Evolutionary conservation across 2,113 vertebrate species (phyloP), one percentile per base, ranked within the genome.

Genomic region (Prochilodus magdalenae): DNA sequence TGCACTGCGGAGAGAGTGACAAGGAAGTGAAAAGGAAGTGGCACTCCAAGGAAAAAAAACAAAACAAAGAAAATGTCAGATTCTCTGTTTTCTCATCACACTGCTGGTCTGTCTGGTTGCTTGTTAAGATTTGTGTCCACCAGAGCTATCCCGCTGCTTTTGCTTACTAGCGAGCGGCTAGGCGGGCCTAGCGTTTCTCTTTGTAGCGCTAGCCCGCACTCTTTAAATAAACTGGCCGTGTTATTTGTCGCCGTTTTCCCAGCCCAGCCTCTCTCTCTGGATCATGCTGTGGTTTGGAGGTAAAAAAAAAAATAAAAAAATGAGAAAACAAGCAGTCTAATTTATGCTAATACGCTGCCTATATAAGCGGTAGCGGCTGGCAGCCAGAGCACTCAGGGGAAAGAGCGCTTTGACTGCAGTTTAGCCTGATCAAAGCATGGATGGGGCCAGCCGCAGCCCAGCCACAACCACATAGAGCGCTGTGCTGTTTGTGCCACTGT

Each of bases 291-390:
- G 75, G 75, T 82, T 82, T 82, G 67, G 75, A 79, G 74, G 40
- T 60, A 75, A 74, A 27, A 82, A 33, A 67, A 59, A n/a, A n/a
- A n/a, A n/a, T n/a, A n/a, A n/a, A n/a, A n/a, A n/a, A n/a, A n/a
- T n/a, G 40, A 44, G 40, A 44, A 44, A 71, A 62, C 81, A 78
- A 69, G 74, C 86, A 51, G 78, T 85, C 74, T 85, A 74, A 81
- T 79, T 84, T 67, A 82, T 85, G 83, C 80, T 77, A 85, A 85
- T 77, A 63, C 67, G 27, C 80, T 67, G 83, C 30, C 67, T 76
- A 33, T 77, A 59, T 82, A 75, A 82, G 76, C 74, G 36, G 53
- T 16, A 67, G 84, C 18, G 78, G 71, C 75, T 65, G 71, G 73
- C 72, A 67, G 66, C 63, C 53, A 26, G 57, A 73, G 83, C 79